Evolutionary conservation across 92 coral and sea anemone species (phyloP), one percentile per base, ranked within the genome.

Genomic region (Parazoanthus swiftii): DNA sequence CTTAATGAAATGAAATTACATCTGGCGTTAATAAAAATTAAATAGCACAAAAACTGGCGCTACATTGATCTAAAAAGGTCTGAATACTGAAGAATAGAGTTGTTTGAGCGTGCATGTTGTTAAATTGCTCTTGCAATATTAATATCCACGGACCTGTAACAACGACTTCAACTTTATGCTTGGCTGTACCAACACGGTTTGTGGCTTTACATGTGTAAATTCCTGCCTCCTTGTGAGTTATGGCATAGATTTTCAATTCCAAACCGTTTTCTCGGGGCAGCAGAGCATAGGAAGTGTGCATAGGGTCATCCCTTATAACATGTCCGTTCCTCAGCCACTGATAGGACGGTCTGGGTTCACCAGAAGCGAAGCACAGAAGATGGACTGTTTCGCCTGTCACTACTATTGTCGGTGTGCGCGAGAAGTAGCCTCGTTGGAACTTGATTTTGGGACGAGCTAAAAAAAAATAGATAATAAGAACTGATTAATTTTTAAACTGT

Each of bases 311-410:
- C 75, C n/a, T 70, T 70, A 70, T 10, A 39, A 39, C 42, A 39
- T 39, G 42, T 39, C 42, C 42, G 42, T 39, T 39, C 42, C 42
- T 39, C 42, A 70, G 75, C 75, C 75, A 70, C 75, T 70, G 75
- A 15, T 70, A 70, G 75, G 75, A n/a, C 35, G 75, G 42, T 39
- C 42, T 39, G 42, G 42, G 42, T 35, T 70, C 75, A 70, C 75
- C 75, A 70, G 33, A 70, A 15, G 75, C 75, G 33, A 70, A 70
- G 33, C 75, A 70, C 35, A n/a, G 75, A 29, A 70, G 75, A 70
- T 70, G 29, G 11, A 20, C 5, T 70, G 75, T 70, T n/a, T 70
- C 75, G 35, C 75, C 75, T 36, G 75, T 70, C 35, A 70, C 9
- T n/a, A 70, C 75, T 8, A 70, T 29, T 20, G 3, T 70, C 8